phyloP scores from a whole-genome alignment of 2,888 invertebrate species.

The Athetis lepigone region DNA sequence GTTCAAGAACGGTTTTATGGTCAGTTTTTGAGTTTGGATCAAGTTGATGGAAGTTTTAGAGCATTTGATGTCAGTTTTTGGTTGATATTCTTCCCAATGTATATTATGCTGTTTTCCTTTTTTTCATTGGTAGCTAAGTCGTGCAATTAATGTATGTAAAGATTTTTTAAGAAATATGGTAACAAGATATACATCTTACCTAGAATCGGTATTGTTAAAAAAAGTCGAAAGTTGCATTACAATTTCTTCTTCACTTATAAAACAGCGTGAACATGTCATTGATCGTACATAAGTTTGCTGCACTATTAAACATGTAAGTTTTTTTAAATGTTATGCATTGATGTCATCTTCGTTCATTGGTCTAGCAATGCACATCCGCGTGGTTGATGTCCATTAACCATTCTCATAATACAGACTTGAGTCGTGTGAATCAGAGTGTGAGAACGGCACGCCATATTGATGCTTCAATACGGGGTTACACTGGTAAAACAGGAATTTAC shows the following conservation, averaged over 20 bases:
- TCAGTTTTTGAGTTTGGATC: neutral
- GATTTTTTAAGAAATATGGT: neutral
- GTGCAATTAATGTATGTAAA: neutral
- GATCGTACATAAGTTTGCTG: constrained; percentile 63
- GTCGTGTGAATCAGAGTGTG: constrained; percentile 87
- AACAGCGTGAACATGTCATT: constrained; percentile 11
- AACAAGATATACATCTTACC: neutral
- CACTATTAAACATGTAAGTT: constrained; percentile 68
- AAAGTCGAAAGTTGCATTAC: no score
- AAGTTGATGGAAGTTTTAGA: neutral
- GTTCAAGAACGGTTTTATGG: neutral
- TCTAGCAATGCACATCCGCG: constrained; percentile 76
- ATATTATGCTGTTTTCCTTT: neutral
- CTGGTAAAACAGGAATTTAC: constrained; percentile 45
- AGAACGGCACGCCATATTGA: constrained; percentile 75
- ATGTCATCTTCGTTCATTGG: constrained; percentile 66
- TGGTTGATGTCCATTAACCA: constrained; percentile 68
- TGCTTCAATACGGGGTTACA: constrained; percentile 53
- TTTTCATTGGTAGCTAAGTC: neutral
- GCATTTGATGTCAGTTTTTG: neutral
- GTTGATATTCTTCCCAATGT: neutral
- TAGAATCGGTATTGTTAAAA: no score
- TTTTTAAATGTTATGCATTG: constrained; percentile 59
- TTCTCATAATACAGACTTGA: constrained; percentile 65
- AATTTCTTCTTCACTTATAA: neutral